phyloP scores from a whole-genome alignment of 2,888 invertebrate species.

The Ganaspis brasiliensis region DNA sequence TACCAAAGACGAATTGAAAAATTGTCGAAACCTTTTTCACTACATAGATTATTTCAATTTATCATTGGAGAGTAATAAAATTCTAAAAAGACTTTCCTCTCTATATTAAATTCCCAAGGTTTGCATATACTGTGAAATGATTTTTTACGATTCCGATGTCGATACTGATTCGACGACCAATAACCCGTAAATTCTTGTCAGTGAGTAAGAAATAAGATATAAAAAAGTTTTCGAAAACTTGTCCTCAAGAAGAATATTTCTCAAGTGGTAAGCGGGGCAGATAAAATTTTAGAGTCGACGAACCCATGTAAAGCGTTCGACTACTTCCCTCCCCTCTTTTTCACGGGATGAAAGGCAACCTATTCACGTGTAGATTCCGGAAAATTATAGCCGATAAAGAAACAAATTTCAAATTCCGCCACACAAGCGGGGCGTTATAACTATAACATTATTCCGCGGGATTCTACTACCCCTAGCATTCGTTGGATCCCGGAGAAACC shows the following conservation, averaged over 20 bases:
- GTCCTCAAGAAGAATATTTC: conserved; percentile 50
- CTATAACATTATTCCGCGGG: conserved; percentile 76
- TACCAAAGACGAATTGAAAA: not conserved
- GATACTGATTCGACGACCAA: conserved; percentile 51
- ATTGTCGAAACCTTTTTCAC: not conserved
- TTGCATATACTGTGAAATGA: conserved; percentile 10
- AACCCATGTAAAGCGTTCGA: conserved; percentile 54
- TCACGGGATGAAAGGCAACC: conserved; percentile 59
- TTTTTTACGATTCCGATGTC: conserved; percentile 57
- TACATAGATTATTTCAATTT: not conserved
- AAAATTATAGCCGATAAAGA: conserved; percentile 80
- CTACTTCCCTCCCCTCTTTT: conserved; percentile 29
- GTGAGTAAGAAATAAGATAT: conserved; percentile 56
- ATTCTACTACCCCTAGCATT: conserved; percentile 53
- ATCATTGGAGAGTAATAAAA: too few species aligned
- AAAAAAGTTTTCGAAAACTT: conserved; percentile 63
- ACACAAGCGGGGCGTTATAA: conserved; percentile 73
- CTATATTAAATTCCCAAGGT: not conserved
- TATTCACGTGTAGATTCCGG: conserved; percentile 77
- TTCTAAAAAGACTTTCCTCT: too few species aligned
- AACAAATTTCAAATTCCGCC: conserved; percentile 78
- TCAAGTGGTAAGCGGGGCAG: conserved; percentile 58
- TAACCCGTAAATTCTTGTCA: conserved; percentile 38
- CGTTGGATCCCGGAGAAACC: conserved; percentile 63
- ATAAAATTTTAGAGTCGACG: conserved; percentile 77